phyloP scores from a whole-genome alignment of 2,797 vertebrate genomes.

The Iguana delicatissima region DNA sequence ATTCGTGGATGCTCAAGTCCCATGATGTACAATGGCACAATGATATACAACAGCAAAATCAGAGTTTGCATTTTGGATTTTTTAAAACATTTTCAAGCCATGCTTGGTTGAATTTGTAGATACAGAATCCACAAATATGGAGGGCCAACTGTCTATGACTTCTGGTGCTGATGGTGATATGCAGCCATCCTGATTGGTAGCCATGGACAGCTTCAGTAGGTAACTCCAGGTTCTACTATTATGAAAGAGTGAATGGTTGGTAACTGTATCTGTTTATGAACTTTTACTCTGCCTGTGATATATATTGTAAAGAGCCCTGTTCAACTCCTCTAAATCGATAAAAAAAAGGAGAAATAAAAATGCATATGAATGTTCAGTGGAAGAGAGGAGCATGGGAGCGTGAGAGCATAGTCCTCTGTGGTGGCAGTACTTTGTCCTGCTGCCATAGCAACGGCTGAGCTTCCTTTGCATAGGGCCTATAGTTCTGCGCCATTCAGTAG shows the following conservation, averaged over 20 bases:
- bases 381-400: slow-evolving; percentile 4
- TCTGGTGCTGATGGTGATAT: too few species aligned
- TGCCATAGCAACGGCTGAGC: slow-evolving; percentile 1
- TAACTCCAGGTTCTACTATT: too few species aligned
- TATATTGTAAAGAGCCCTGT: not conserved
- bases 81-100: too few species aligned
- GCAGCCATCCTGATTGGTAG: too few species aligned
- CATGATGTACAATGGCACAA: too few species aligned
- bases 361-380: not conserved
- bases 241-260: not conserved
- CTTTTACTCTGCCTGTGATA: not conserved
- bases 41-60: too few species aligned
- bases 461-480: slow-evolving; percentile 24
- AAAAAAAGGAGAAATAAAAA: not conserved
- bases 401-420: not conserved
- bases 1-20: too few species aligned
- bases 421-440: slow-evolving; percentile 16
- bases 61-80: too few species aligned
- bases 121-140: too few species aligned
- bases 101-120: too few species aligned
- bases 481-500: not conserved
- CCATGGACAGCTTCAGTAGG: too few species aligned
- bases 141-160: too few species aligned
- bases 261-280: not conserved
- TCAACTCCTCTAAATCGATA: not conserved